Evolutionary conservation across 2,113 vertebrate species (phyloP), one percentile per base, ranked within the genome.

Genomic region (Muntiacus reevesi): DNA sequence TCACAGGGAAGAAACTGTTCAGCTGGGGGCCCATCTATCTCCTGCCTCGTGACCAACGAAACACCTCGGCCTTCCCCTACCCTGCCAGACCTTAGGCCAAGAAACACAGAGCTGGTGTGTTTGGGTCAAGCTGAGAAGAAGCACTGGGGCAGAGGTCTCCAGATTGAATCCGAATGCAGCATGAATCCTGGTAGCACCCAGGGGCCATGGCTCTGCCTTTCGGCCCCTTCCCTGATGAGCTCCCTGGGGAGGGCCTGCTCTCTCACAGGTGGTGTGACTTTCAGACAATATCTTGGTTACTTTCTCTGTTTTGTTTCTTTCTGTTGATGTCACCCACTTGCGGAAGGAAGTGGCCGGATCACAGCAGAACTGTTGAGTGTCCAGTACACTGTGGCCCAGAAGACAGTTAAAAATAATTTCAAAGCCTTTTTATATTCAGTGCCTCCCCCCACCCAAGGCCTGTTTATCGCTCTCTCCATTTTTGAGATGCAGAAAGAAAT

Each of bases 381-480:
- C 47, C 28, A 14, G 59, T 2, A 62, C 6, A 5, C 2, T 16
- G 15, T 4, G 17, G 40, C 52, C 43, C 54, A 40, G 45, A 64
- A 85, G 54, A 47, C 28, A 36, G 13, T 5, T 17, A 7, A 55
- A 13, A 62, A 50, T 7, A 28, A 11, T 52, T 33, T n/a, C 87
- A 67, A 78, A 93, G 40, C 25, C 78, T 83, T 76, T 76, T 55
- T 10, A 3, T 50, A 27, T 19, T 19, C 21, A 5, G 21, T n/a
- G 36, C 11, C 27, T 54, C 55, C 54, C 16, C 6, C 43, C 4
- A 30, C 52, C 0, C 45, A 0, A 0, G 16, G 43, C 8, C 21
- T 79, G n/a, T 30, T 40, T n/a, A 10, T 50, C 13, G 0, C 40
- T 33, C 54, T 71, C 59, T 47, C 60, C 10, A 3, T 33, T 55